Base-by-base conservation (phyloP, 2,113 vertebrate genomes). In the Bubo blakistoni region DNA sequence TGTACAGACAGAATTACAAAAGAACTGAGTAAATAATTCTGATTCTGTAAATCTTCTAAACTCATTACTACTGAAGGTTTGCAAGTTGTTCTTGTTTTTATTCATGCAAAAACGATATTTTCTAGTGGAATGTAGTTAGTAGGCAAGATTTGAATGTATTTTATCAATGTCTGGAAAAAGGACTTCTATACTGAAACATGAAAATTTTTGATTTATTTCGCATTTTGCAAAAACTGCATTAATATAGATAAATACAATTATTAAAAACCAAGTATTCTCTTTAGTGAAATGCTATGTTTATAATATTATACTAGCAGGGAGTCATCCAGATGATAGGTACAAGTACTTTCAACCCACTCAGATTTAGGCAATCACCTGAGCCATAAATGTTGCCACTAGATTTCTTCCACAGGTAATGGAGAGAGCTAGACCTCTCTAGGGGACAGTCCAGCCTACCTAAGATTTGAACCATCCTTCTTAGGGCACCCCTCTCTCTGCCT, bases 401-500 rank as follows among this genome's bases (percentile, higher is more conserved):
- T 76, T 72, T 81, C 13, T 47, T 69, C 34, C 18, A 30, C 3
- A 40, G 6, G 5, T 44, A 69, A 47, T 4, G 9, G 15, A 30
- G 10, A 30, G 1, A 17, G 24, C 7, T 46, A 66, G 24, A 27
- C 14, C 19, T 49, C 14, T 55, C 38, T 17, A 42, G 21, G 19
- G 29, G 11, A 58, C 19, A 6, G 3, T 67, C 16, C 4, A 24
- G 6, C 14, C 16, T 44, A 66, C 25, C 4, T 38, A 44, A 22
- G 11, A 26, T 42, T 51, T 69, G 15, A 86, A 46, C 11, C 5
- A 32, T 20, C 6, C 2, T 59, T 90, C 32, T 79, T 44, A 61
- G 4, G 27, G 3, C 6, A 65, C 1, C 3, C 4, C 1, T 27
- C 6, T 79, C 13, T 72, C 36, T 38, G 13, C 2, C 19, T 85